A percentile compares a stretch with the other conserved stretches of the same genome.
Conservation (phyloP, 2,113 vertebrate species). For the Nymphicus hollandicus region DNA sequence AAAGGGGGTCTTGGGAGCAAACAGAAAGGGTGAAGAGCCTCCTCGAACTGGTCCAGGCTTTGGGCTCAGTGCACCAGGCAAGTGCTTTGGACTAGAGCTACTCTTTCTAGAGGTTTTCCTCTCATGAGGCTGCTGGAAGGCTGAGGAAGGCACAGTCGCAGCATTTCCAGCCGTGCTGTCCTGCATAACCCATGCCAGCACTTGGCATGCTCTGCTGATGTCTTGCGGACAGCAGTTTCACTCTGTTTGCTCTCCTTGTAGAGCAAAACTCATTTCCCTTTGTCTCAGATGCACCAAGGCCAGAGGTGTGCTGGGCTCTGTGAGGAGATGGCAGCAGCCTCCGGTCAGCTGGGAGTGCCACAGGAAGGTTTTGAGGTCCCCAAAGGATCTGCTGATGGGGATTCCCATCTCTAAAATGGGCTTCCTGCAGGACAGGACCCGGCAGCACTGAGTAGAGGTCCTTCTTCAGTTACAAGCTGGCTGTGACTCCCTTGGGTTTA, state of each 20-base stretch:
- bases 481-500: accelerated
- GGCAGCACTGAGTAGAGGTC: background rate
- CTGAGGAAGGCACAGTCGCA: background rate
- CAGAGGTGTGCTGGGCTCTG: background rate
- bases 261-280: background rate
- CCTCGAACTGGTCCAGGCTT: background rate
- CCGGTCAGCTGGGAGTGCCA: background rate
- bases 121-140: background rate
- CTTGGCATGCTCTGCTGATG: accelerated
- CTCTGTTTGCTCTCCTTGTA: background rate
- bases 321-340: background rate
- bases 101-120: background rate
- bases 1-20: background rate
- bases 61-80: background rate
- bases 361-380: background rate
- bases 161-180: background rate
- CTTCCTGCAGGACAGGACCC: accelerated
- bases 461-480: background rate
- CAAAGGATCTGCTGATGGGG: background rate
- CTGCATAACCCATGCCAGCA: background rate
- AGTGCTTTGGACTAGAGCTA: background rate
- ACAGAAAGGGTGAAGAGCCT: background rate
- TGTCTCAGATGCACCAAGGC: background rate
- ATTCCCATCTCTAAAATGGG: background rate
- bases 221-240: background rate